phyloP scores from a whole-genome alignment of 2,113 vertebrate species.

The Anhinga rufa region DNA sequence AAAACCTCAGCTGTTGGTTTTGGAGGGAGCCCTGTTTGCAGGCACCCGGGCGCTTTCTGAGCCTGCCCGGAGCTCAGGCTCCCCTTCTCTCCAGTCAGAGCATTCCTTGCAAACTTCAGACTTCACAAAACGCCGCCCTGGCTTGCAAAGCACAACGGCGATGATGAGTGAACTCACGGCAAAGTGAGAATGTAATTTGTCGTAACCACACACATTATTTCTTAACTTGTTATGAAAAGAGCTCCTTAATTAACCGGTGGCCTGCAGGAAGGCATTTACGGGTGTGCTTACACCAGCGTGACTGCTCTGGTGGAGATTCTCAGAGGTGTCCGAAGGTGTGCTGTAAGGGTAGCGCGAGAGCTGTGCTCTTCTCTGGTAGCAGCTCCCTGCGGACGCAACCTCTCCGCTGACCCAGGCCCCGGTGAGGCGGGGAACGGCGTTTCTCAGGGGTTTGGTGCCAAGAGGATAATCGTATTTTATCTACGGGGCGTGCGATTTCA shows the following conservation, averaged over 20 bases:
- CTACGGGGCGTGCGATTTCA: rapidly evolving
- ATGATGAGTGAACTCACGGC: rapidly evolving
- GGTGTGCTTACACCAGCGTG: not conserved
- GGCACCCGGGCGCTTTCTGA: rapidly evolving
- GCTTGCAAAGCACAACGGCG: not conserved
- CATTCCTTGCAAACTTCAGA: not conserved
- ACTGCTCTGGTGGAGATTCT: not conserved
- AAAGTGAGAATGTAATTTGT: not conserved
- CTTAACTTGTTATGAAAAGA: not conserved
- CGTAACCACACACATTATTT: not conserved
- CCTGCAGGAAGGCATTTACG: slow-evolving; percentile 14
- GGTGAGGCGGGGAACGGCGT: not conserved
- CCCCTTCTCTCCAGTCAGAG: not conserved
- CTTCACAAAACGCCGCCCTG: rapidly evolving
- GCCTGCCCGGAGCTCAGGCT: not conserved
- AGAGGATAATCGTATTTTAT: not conserved
- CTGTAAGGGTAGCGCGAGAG: rapidly evolving
- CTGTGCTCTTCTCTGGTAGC: not conserved
- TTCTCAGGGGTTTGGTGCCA: not conserved
- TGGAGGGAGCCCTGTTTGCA: not conserved
- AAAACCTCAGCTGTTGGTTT: rapidly evolving
- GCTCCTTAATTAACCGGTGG: slow-evolving; percentile 4
- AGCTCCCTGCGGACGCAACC: not conserved
- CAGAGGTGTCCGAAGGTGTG: not conserved
- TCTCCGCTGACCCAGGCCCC: not conserved